Percentiles rank a stretch among this genome's conserved stretches.
phyloP scores from a whole-genome alignment of 2,113 vertebrate genomes.

The Otocyon megalotis region DNA sequence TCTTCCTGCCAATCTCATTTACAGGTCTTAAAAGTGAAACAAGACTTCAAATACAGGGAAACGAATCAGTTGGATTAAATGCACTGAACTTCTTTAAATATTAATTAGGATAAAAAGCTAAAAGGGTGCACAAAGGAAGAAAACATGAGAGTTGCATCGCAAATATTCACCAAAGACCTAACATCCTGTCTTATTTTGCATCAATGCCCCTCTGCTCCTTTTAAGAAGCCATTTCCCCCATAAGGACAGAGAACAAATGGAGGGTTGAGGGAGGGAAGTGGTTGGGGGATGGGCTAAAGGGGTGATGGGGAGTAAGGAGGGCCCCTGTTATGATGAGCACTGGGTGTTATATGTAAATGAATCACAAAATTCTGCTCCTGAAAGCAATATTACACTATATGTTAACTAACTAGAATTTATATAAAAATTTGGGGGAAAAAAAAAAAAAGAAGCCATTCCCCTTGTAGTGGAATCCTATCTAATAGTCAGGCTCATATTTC shows the following conservation, averaged over 20 bases:
- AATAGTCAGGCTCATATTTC: background rate
- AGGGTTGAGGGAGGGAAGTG: background rate
- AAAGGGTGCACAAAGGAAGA: background rate
- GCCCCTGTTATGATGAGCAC: background rate
- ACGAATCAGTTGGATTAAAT: background rate
- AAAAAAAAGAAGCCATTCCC: background rate
- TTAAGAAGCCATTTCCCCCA: background rate
- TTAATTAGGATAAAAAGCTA: background rate
- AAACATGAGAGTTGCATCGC: background rate
- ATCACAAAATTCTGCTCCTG: background rate
- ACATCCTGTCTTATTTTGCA: background rate
- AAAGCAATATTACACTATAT: background rate
- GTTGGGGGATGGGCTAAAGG: background rate
- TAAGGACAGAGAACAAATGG: background rate
- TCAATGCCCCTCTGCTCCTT: background rate
- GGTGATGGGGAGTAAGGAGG: background rate
- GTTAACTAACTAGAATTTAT: background rate
- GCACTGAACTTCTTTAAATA: background rate
- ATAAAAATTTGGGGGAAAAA: background rate
- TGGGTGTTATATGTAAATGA: background rate
- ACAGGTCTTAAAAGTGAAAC: conserved; percentile 16
- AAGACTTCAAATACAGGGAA: background rate
- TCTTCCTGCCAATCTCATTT: conserved; percentile 3
- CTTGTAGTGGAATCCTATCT: background rate
- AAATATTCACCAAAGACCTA: conserved; percentile 37